Evolutionary conservation across 2,797 vertebrate genomes (phyloP), one percentile per base, ranked within the genome.

Genomic region (Coreius guichenoti): DNA sequence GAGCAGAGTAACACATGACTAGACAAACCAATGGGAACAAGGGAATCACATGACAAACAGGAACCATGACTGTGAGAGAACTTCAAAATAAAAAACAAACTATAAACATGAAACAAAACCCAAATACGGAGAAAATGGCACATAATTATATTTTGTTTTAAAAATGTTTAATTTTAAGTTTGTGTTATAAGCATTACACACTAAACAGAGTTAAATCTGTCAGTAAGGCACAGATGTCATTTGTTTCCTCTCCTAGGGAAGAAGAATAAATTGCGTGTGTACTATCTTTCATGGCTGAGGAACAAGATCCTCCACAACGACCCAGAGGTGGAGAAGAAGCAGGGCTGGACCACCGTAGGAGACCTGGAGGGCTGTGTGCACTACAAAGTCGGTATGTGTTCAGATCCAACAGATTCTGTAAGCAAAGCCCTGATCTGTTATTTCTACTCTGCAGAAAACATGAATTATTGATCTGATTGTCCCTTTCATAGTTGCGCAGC

Each of bases 271-370:
- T 94, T 99, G 85, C 95, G 98, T 82, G 98, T 99, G 31, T 99
- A 99, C 92, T 99, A 99, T 93, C 95, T 99, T 91, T 99, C 98
- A 49, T 99, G 98, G 98, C 94, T 99, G 92, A 96, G 98, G 94
- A 99, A 99, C 93, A 99, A 99, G 95, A 99, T 99, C 88, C 97
- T 99, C 75, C 98, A 97, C 91, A 99, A 99, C 0, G 98, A 99
- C 84, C 98, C 98, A 0, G 98, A 99, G 91, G 98, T 99, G 89
- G 98, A 99, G 93, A 99, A 99, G 93, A 99, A 99, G 54, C 98
- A 99, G 92, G 98, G 98, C 0, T 99, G 98, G 98, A 98, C 97
- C 84, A 99, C 98, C 0, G 98, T 99, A 3, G 98, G 98, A 0
- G 98, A 99, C 86, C 92, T 99, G 93, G 98, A 99, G 93, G 98